Base-by-base conservation (phyloP, 2,113 vertebrate species). In the Semicossyphus pulcher region DNA sequence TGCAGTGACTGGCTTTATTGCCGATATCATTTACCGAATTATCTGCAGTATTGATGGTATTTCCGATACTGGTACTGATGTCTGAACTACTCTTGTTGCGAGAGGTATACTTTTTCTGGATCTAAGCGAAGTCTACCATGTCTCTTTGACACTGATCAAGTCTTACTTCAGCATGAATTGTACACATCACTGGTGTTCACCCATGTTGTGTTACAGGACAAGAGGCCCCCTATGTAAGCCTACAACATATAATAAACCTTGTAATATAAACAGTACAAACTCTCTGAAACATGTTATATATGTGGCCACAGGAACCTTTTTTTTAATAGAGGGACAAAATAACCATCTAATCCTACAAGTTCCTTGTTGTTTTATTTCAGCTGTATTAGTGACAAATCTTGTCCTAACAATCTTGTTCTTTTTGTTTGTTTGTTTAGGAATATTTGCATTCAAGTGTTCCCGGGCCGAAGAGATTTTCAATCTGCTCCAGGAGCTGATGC, bases 361-460 rank as follows among this genome's bases (percentile, higher is more conserved):
- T n/a, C n/a, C n/a, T 41, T 54, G 51, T 58, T 7, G 42, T 70
- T 37, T 25, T 3, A 45, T 15, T 54, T 4, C 7, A 18, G 39
- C 16, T 1, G 39, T 12, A 16, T 48, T 31, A 16, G 7, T 16
- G 12, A 14, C 7, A 14, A 54, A 76, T 15, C 60, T 18, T 9
- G 20, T 28, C 1, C 12, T 39, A 53, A 66, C 44, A 12, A 25
- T 51, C 14, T 28, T 68, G 10, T 29, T n/a, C 21, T 58, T 76
- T 49, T n/a, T 70, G 12, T 64, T 45, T 4, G 36, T 64, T 73
- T 83, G 47, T 8, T 47, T 85, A 99, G 97, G 98, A 76, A 99
- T 99, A 87, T 99, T 99, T 94, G 98, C 97, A 34, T 99, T 99
- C 92, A 99, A 98, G 88, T 99, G 98, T 84, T 94, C 96, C 45